Base-by-base conservation (phyloP, 1,140 invertebrate species). In the Diachasma alloeum region DNA sequence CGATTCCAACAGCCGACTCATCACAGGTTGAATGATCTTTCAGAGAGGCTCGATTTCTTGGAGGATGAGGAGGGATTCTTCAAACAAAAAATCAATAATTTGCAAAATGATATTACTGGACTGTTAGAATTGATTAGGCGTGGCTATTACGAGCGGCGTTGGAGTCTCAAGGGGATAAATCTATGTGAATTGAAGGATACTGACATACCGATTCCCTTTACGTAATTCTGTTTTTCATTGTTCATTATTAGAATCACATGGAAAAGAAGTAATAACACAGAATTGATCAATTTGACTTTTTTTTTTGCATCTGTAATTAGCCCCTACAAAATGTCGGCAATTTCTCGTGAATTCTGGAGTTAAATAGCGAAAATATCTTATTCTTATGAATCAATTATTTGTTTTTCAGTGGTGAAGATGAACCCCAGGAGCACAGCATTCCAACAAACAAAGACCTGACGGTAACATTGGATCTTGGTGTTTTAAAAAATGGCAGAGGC, bases 121-220 rank as follows among this genome's bases (percentile, higher is more conserved):
- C 82, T 91, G 24, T 70, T 90, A 48, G 83, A 90, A 80, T 71
- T 86, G 0, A 87, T 91, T 59, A 81, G 82, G 71, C 81, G 89
- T 22, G 86, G 83, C n/a, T 77, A 79, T 24, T 70, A 75, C 15
- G 81, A 86, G 42, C 85, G 88, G n/a, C 66, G 73, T 72, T 91
- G 88, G 89, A 84, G 81, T 78, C 79, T 87, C 6, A 81, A 88
- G 13, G 83, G 85, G 39, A 82, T 89, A 19, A 82, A 73, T 26
- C 89, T 89, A 67, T 85, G 75, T 76, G 83, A 83, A 42, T 86
- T 88, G 69, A 73, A 79, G 19, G 81, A 83, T 2, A 70, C 72
- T 1, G 82, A 88, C 70, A 87, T 89, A 71, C 83, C 85, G 26
- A 26, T 77, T 71, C 78, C 78, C 9, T 4, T 72, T 0, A 81